A percentile compares a stretch with the other conserved stretches of the same genome.
Evolutionary conservation across 2,888 invertebrate genomes (phyloP).

Genomic region (Magallana nippona): DNA sequence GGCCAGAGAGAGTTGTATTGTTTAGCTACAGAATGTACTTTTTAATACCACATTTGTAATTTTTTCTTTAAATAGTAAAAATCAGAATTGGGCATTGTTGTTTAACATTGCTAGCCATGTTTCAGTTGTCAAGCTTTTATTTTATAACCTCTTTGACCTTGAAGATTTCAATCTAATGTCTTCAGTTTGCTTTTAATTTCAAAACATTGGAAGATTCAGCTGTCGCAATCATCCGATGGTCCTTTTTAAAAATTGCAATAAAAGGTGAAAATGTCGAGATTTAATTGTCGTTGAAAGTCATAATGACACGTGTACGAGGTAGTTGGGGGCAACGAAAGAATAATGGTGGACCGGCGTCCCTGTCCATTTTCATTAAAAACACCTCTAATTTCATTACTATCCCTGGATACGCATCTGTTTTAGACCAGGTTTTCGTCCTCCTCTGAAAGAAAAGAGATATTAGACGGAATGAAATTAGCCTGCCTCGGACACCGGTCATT

Average conservation of each 20-base stretch:
- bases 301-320: constrained; percentile 13
- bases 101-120: too few species aligned
- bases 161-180: not conserved
- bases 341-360: not conserved
- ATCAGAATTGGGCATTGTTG: too few species aligned
- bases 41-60: too few species aligned
- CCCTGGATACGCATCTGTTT: constrained; percentile 30
- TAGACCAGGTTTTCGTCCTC: constrained; percentile 4
- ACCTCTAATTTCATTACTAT: constrained; percentile 38
- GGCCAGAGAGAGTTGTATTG: too few species aligned
- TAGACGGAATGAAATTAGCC: constrained; percentile 39
- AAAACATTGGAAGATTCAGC: not conserved
- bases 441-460: constrained; percentile 35
- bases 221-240: not conserved
- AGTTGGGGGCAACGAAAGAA: not conserved
- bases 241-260: constrained; percentile 20
- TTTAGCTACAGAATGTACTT: too few species aligned
- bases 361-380: constrained; percentile 39
- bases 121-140: not conserved
- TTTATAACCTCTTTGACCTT: not conserved
- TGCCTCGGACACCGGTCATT: constrained; percentile 24
- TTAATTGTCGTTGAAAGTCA: constrained; percentile 22
- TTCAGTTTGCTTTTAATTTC: not conserved
- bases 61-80: too few species aligned
- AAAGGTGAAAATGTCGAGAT: constrained; percentile 18